Base-by-base conservation (phyloP, 2,113 vertebrate genomes). In the Lophius piscatorius region DNA sequence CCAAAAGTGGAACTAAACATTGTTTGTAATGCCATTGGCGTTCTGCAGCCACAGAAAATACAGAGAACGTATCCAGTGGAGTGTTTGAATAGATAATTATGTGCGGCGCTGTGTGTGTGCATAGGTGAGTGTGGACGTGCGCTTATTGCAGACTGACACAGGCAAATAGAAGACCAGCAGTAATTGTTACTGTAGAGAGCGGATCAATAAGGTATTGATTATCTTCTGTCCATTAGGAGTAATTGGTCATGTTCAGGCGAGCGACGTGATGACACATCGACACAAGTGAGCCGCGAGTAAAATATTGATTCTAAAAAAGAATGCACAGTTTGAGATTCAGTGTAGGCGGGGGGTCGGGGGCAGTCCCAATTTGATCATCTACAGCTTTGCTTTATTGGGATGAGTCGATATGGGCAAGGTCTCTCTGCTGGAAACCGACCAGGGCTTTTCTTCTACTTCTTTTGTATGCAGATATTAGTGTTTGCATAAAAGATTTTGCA, bases 71-170 rank as follows among this genome's bases (percentile, higher is more conserved):
- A 54, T 63, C 72, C 70, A 1, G 51, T 68, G 49, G 75, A 75
- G 78, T 73, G 63, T 58, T 71, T 67, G 56, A 72, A 80, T 73
- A 82, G 69, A 77, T 71, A 63, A 80, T 75, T 72, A 58, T 68
- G 66, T 63, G 49, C 22, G 33, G 14, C 31, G n/a, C 29, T 34
- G 33, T 40, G 48, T 23, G 45, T 31, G 56, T 68, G 61, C 33
- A 24, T 56, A 39, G 41, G 42, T 11, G 10, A 49, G 48, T 36
- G 46, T 64, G 69, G 50, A 41, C 18, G 42, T 72, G 83, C 33
- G 17, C 33, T 38, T 46, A 40, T 55, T 73, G 36, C 35, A 64
- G 8, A 47, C 24, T 51, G 58, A 71, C 49, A 45, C 45, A 18
- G 52, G 46, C 58, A 16, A 57, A 54, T 45, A 56, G 61, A 60